phyloP scores from a whole-genome alignment of 2,113 vertebrate genomes.

The Cyphomyrus discorhynchus region DNA sequence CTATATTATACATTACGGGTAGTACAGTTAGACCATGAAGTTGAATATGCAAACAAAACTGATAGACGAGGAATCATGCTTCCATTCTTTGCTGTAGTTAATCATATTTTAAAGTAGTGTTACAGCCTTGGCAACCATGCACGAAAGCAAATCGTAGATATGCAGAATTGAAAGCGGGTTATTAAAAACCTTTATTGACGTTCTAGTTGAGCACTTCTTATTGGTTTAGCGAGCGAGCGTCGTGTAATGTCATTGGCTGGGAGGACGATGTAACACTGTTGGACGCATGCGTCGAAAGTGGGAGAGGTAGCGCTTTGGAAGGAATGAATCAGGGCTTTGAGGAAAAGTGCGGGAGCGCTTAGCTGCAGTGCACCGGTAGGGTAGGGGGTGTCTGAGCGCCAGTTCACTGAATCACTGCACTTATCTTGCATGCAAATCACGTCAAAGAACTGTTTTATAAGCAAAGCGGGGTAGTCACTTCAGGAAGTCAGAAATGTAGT shows the following conservation, averaged over 20 bases:
- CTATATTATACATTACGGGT: background rate
- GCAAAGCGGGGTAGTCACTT: background rate
- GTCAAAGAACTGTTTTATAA: background rate
- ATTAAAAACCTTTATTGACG: background rate
- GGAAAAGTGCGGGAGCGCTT: background rate
- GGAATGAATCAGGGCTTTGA: background rate
- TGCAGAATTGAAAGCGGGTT: background rate
- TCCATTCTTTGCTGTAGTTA: background rate
- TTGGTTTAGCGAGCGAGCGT: constrained; percentile 9
- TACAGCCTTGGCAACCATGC: background rate
- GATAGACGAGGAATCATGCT: background rate
- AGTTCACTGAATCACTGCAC: background rate
- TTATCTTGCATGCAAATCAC: background rate
- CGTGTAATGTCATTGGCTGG: constrained; percentile 10
- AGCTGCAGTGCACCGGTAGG: background rate
- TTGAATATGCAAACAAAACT: background rate
- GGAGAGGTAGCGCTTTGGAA: background rate
- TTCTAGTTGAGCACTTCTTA: constrained; percentile 1
- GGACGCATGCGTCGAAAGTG: constrained; percentile 8
- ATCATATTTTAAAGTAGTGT: background rate
- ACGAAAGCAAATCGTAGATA: background rate
- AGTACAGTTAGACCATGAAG: background rate
- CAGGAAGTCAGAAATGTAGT: background rate
- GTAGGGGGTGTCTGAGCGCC: background rate
- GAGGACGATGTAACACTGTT: background rate